Evolutionary conservation across 2,888 invertebrate genomes (phyloP).

Genomic region (Noctua comes): DNA sequence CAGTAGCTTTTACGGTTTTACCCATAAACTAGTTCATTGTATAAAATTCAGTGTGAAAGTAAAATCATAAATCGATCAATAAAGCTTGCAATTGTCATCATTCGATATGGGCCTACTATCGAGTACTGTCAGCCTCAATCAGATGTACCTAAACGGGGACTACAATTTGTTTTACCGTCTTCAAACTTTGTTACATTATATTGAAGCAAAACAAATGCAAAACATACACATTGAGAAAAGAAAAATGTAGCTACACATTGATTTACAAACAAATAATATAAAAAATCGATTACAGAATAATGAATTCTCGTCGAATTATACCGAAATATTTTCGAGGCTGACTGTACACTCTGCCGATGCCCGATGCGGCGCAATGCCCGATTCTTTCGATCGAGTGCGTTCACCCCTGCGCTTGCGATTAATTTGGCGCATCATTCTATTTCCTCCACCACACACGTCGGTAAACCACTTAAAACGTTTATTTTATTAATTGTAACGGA

Average conservation of each 20-base stretch:
- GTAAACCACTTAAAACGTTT: conserved; percentile 18
- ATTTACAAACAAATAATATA: not conserved
- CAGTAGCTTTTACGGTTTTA: not conserved
- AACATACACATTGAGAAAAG: not conserved
- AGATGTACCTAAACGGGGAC: not conserved
- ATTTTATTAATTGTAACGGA: conserved; percentile 35
- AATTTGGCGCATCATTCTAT: conserved; percentile 67
- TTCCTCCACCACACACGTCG: conserved; percentile 54
- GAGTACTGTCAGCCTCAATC: not conserved
- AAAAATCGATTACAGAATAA: not conserved
- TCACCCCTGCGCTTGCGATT: conserved; percentile 71
- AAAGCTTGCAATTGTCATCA: conserved; percentile 51
- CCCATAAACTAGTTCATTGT: conserved; percentile 23
- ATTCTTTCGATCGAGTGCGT: conserved; percentile 68
- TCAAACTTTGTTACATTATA: not conserved
- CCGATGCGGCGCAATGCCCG: conserved; percentile 34
- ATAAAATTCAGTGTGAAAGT: conserved; percentile 57
- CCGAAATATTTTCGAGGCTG: conserved; percentile 6
- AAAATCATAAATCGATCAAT: conserved; percentile 52
- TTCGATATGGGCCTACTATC: conserved; percentile 31
- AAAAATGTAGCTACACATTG: not conserved
- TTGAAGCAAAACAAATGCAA: not conserved
- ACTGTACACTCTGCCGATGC: conserved; percentile 27
- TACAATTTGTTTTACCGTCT: not conserved
- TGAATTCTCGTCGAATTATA: not conserved